Conservation (phyloP, 1,140 invertebrate genomes). For the Anastrepha ludens region DNA sequence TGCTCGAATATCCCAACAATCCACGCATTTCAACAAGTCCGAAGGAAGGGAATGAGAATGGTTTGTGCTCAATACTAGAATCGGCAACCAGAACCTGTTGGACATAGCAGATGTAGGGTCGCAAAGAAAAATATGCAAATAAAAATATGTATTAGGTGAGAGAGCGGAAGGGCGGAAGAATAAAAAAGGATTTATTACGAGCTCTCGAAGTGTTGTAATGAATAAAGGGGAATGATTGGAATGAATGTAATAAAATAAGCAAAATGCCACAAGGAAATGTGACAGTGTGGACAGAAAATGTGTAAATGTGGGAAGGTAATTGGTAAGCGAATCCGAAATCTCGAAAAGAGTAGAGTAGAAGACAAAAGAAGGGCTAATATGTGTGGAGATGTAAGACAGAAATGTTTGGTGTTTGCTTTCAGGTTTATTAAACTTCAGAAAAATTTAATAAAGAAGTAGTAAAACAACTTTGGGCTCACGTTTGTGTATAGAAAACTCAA, state of each 20-base stretch:
- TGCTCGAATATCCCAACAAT: neutral
- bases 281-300: neutral
- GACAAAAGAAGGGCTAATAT: neutral
- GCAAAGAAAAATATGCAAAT: constrained; percentile 5
- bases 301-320: neutral
- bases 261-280: neutral
- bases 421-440: no score
- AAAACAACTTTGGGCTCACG: no score
- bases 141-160: neutral
- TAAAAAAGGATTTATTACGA: constrained; percentile 37
- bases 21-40: constrained; percentile 18
- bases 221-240: neutral
- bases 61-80: neutral
- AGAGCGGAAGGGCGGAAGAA: neutral
- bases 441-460: no score
- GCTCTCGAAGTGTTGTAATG: neutral
- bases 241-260: neutral
- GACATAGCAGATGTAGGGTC: neutral
- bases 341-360: neutral
- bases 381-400: no score
- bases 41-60: neutral
- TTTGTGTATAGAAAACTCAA: no score
- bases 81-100: constrained; percentile 17
- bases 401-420: no score
- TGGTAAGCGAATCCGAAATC: neutral